A percentile compares a stretch with the other conserved stretches of the same genome.
Evolutionary conservation across 1,140 invertebrate species (phyloP).

Genomic region (Acromyrmex charruanus): DNA sequence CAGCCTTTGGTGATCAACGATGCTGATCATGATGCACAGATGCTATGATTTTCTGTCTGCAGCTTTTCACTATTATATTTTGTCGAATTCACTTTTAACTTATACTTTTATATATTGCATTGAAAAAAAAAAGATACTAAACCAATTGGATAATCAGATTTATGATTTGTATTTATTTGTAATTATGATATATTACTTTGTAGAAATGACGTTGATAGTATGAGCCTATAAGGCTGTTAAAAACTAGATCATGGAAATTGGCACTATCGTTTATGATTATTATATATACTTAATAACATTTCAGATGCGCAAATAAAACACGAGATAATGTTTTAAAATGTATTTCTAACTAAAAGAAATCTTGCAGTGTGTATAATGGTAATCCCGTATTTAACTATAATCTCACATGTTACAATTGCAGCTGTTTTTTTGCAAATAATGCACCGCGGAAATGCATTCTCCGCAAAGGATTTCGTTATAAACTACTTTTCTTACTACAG

Average conservation of each 20-base stretch:
- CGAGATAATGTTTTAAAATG: conserved; percentile 44
- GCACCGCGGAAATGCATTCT: conserved; percentile 75
- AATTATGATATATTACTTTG: conserved; percentile 42
- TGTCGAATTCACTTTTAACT: too few species aligned
- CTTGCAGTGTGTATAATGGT: neutral
- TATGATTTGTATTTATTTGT: too few species aligned
- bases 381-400: neutral
- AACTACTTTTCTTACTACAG: conserved; percentile 72
- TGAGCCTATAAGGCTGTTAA: conserved; percentile 78
- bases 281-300: conserved; percentile 70
- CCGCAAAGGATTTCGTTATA: conserved; percentile 70
- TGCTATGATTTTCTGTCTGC: too few species aligned
- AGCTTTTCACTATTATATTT: too few species aligned
- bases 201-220: conserved; percentile 75
- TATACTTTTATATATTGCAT: too few species aligned
- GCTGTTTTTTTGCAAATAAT: conserved; percentile 78
- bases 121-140: too few species aligned
- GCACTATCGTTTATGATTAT: conserved; percentile 60
- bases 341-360: neutral
- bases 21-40: too few species aligned
- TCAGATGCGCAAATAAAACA: conserved; percentile 73
- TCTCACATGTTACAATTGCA: conserved; percentile 72
- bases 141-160: too few species aligned
- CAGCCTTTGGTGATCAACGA: too few species aligned
- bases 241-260: conserved; percentile 71